phyloP scores from a whole-genome alignment of 2,797 vertebrate species.

The Characodon lateralis region DNA sequence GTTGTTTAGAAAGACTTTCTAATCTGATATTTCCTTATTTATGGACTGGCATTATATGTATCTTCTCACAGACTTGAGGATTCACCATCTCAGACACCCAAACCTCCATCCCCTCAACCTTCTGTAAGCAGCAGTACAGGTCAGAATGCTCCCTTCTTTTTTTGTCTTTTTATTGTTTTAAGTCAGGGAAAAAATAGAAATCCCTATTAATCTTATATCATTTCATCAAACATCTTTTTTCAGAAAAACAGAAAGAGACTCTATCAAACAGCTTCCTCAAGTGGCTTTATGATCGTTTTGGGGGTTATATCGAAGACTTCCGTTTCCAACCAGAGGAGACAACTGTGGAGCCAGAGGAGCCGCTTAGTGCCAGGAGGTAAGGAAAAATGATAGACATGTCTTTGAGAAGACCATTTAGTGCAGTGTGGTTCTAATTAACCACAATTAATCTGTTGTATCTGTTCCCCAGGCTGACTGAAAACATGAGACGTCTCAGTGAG shows the following conservation, averaged over 20 bases:
- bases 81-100: constrained; percentile 79
- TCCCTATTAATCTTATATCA: not conserved
- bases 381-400: not conserved
- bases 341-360: constrained; percentile 88
- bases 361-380: constrained; percentile 90
- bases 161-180: not conserved
- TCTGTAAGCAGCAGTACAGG: constrained; percentile 77
- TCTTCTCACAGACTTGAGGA: constrained; percentile 82
- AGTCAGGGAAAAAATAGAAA: no score
- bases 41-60: constrained; percentile 5
- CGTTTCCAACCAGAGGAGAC: constrained; percentile 92
- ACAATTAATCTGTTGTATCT: constrained; percentile 16
- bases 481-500: constrained; percentile 97
- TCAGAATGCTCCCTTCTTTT: constrained; percentile 36
- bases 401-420: not conserved
- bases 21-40: not conserved
- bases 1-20: not conserved
- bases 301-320: constrained; percentile 92
- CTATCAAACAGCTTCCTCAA: constrained; percentile 84
- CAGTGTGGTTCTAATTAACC: not conserved
- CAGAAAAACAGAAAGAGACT: constrained; percentile 86
- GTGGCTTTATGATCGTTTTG: constrained; percentile 87
- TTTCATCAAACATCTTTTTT: not conserved
- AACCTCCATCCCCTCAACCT: constrained; percentile 67
- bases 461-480: constrained; percentile 90